Base-by-base conservation (phyloP, 2,113 vertebrate species). In the Alectura lathami region DNA sequence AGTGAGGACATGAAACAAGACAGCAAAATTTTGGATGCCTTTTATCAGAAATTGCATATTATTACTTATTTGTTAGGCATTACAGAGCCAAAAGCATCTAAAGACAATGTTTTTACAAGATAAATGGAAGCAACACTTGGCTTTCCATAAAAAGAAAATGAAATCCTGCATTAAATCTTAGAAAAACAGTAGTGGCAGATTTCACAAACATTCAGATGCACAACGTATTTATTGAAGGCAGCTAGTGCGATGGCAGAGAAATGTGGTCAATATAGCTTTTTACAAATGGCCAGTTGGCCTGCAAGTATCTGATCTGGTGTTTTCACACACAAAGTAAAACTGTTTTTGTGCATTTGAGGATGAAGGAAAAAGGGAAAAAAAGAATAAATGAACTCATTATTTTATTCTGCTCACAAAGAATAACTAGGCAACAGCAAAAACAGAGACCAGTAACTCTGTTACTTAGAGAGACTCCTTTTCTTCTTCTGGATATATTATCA, bases 1-100 rank as follows among this genome's bases (percentile, higher is more conserved):
- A 95, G 91, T 53, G 63, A 96, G 80, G 84, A 67, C 91, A 79
- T 11, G 21, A 73, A 93, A 76, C 30, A 23, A 94, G 73, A 86
- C 42, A 74, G 90, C 43, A 79, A 47, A 42, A 54, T 76, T 82
- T 81, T 27, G 34, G 53, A 56, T 15, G 77, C 36, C 62, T 91
- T 72, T 74, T 48, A 83, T 80, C 43, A 69, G 81, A 88, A 93
- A 78, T 3, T 64, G 22, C 56, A 80, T 13, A 21, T 62, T 66
- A 67, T 86, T 62, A 53, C 67, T 80, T 9, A 74, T 43, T 59
- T 81, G 23, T 34, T 80, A 67, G 72, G 63, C 75, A 74, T 74
- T 40, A 32, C 16, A 43, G 84, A 92, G 68, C 84, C 86, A 87
- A 86, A 93, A 93, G 69, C 73, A 63, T 79, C 36, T 48, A 51